Evolutionary conservation across 2,888 invertebrate genomes (phyloP), one percentile per base, ranked within the genome.

Genomic region (Muscina levida): DNA sequence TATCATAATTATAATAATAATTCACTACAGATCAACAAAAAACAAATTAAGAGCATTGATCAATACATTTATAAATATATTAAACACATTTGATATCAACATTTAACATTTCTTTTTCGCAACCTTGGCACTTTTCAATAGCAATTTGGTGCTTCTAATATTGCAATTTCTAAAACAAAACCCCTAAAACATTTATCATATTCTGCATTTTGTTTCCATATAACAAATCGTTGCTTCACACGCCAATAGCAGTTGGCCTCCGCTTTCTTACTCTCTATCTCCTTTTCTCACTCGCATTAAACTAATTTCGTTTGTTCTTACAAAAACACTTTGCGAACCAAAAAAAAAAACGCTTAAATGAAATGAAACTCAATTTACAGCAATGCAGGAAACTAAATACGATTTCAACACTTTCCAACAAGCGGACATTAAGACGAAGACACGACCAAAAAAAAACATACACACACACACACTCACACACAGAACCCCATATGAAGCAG

Each of bases 361-460:
- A 53, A 53, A 65, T 22, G 15, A 56, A 67, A 77, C 66, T 56
- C 71, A 77, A 80, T 74, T 62, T 67, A 44, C 66, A 67, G 46
- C 59, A 51, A n/a, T 26, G 26, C 70, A 66, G 80, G 67, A 73
- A 77, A 74, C 56, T 44, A 56, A 71, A 66, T 37, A 82, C 83
- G 76, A 31, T 71, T 62, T 70, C 42, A 72, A 53, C 46, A 53
- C 71, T 8, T 46, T 65, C 15, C 17, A 68, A 84, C 85, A 84
- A 85, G 83, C 72, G 46, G 57, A 72, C 65, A 46, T 57, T 22
- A 53, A 66, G 42, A 57, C 15, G 46, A 31, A 42, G 13, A 85
- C 68, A 57, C 83, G 82, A 84, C 83, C 84, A 84, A 83, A 85
- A 86, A 73, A 26, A 68, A 48, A 57, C 68, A 77, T 5, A 48